Conservation (phyloP, 1,140 invertebrate genomes). For the Calephelis virginiensis region DNA sequence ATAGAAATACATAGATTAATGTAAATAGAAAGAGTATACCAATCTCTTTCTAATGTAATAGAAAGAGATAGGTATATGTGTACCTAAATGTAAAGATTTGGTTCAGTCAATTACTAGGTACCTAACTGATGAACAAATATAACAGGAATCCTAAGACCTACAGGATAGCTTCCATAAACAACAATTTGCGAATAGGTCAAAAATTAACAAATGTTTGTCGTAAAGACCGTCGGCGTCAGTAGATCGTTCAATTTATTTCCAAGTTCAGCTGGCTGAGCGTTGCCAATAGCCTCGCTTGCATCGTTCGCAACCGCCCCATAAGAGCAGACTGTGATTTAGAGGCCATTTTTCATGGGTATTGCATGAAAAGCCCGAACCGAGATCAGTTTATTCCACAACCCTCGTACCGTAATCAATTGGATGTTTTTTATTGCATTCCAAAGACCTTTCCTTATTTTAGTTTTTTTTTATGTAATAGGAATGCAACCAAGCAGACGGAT, state of each 20-base stretch:
- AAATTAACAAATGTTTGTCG: constrained; percentile 15
- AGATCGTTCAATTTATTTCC: constrained; percentile 5
- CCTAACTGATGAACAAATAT: no score
- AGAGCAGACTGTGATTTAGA: constrained; percentile 31
- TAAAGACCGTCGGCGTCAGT: neutral
- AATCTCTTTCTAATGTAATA: no score
- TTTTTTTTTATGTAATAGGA: no score
- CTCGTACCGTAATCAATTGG: constrained; percentile 30
- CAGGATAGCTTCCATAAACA: neutral
- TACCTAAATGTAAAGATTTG: no score
- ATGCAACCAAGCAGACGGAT: no score
- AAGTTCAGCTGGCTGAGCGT: constrained; percentile 6
- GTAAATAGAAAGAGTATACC: no score
- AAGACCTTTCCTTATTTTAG: neutral
- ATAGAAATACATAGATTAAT: no score
- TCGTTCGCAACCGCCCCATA: constrained; percentile 24
- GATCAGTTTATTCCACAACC: constrained; percentile 29
- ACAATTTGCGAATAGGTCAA: constrained; percentile 4
- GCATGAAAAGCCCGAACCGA: constrained; percentile 32
- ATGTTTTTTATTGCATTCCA: constrained; percentile 24
- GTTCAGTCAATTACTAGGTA: no score
- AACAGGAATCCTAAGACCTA: no score
- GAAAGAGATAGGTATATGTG: no score
- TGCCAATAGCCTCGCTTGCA: neutral
- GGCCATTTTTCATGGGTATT: constrained; percentile 52